These are phyloP conservation scores for Apistogramma diplotaenia DNA, from an alignment of 2,113 vertebrate genomes.

Conservation along the genomic window DNA sequence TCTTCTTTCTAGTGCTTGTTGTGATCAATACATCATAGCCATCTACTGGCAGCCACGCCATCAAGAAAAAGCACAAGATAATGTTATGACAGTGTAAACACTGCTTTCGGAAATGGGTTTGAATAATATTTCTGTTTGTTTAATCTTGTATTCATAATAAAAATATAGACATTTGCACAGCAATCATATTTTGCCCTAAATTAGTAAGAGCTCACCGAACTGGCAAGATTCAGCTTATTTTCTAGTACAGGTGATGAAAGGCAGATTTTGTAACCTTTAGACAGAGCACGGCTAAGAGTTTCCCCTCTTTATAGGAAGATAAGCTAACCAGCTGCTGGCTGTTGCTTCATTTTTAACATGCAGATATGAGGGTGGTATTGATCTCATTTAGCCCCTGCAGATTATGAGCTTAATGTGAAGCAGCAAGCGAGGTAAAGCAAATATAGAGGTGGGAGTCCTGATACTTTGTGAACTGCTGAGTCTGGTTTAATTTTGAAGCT, in stretches of 20 bases:
- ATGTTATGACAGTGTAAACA: not conserved
- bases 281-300: not conserved
- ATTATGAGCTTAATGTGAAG: not conserved
- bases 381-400: not conserved
- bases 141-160: not conserved
- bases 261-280: not conserved
- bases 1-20: not conserved
- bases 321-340: not conserved
- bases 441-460: not conserved
- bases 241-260: not conserved
- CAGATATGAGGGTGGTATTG: constrained; percentile 2
- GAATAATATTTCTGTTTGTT: not conserved
- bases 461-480: constrained; percentile 2
- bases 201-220: not conserved
- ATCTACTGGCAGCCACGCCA: not conserved
- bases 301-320: not conserved
- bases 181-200: not conserved
- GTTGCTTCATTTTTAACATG: not conserved
- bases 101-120: not conserved
- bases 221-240: not conserved
- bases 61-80: not conserved
- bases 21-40: not conserved
- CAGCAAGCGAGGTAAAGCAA: not conserved
- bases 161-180: not conserved
- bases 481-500: constrained; percentile 23